Conservation (phyloP, 1,140 invertebrate genomes). For the Matsumurasca onukii region DNA sequence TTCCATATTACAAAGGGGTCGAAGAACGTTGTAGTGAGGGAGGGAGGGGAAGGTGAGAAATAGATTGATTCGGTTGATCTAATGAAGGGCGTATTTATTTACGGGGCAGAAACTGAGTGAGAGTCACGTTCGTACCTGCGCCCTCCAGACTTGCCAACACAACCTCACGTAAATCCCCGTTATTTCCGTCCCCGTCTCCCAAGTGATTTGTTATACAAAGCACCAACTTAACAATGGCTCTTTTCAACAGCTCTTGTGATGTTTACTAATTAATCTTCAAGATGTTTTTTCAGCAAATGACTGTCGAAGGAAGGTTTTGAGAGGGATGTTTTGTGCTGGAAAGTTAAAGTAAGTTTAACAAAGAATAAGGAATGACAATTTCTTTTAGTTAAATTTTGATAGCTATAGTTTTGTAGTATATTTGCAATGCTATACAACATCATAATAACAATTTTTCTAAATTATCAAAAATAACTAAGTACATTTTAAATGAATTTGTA, state of each 20-base stretch:
- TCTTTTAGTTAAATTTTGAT: no score
- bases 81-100: constrained; percentile 25
- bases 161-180: constrained; percentile 9
- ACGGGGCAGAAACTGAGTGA: background rate
- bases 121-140: constrained; percentile 15
- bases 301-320: no score
- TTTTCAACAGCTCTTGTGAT: background rate
- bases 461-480: no score
- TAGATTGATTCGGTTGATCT: constrained; percentile 26
- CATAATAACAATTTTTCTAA: no score
- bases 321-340: no score
- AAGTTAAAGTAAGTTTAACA: no score
- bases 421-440: no score
- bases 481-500: no score
- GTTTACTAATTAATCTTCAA: constrained; percentile 18
- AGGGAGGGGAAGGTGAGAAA: constrained; percentile 14
- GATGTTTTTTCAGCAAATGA: no score
- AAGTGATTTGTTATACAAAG: constrained; percentile 23
- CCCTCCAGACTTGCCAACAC: background rate
- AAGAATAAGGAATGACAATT: no score
- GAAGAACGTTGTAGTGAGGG: no score
- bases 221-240: constrained; percentile 12
- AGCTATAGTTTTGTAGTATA: no score
- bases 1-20: constrained; percentile 25
- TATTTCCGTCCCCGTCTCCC: constrained; percentile 16